Evolutionary conservation across 2,797 vertebrate species (phyloP), one percentile per base, ranked within the genome.

Genomic region (Synaphobranchus kaupii): DNA sequence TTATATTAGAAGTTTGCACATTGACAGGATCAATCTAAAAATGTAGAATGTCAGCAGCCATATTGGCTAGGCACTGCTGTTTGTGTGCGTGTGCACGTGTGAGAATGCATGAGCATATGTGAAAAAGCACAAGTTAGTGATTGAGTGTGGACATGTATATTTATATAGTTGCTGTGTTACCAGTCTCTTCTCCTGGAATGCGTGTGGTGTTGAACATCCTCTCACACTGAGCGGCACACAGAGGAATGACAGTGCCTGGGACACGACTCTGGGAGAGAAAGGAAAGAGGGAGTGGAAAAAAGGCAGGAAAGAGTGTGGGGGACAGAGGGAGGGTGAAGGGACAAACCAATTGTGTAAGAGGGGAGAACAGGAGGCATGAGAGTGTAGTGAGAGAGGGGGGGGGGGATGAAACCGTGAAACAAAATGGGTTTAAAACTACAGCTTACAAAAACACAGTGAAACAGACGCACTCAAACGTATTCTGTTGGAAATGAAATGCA

Each of bases 221-320:
- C 95, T 98, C 97, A 88, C 95, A 98, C 92, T 98, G 98, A 92
- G 97, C 96, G 0, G 97, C 96, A 94, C 97, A 98, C 92, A 97
- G 94, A 89, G 96, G 97, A 93, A 97, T 95, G 91, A 94, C 91
- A 90, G 95, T 96, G 92, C 95, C 96, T 71, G 96, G 96, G 73
- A 96, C 90, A 91, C 93, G 95, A 94, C 92, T 96, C 97, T 97
- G 94, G 91, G 92, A 93, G 92, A 91, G 2, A 89, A 28, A 80
- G 54, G 5, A 87, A 17, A 85, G 31, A 17, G 88, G 84, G 91
- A 91, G 90, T 90, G 85, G 85, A 84, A 80, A 31, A 90, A 15
- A 83, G 73, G 63, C 25, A 12, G 39, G 25, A 63, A 12, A 68
- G 13, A 68, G 82, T 63, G 12, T 13, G 6, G n/a, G 20, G 58